phyloP scores from a whole-genome alignment of 2,113 vertebrate genomes.

The Struthio camelus region DNA sequence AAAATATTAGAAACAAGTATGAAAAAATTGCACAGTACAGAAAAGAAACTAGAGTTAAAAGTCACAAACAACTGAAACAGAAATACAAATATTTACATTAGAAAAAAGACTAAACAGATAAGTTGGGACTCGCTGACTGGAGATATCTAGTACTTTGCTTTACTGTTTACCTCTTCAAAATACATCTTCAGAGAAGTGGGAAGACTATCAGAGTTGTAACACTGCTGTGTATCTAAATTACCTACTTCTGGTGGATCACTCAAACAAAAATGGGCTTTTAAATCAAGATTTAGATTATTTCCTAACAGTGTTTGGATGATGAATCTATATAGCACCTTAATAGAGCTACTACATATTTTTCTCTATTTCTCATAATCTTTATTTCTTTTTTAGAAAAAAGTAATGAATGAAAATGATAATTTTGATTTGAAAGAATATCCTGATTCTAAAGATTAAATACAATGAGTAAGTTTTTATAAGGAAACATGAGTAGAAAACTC shows the following conservation, averaged over 20 bases:
- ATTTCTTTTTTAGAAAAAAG: background rate
- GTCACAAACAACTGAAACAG: constrained; percentile 56
- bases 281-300: background rate
- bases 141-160: constrained; percentile 56
- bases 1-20: background rate
- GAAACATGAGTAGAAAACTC: background rate
- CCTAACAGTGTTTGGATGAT: background rate
- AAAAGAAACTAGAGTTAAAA: constrained; percentile 52
- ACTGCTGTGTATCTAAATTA: background rate
- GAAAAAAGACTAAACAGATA: constrained; percentile 78
- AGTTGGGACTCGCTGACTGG: constrained; percentile 69
- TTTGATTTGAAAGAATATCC: background rate
- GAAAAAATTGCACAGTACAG: constrained; percentile 12
- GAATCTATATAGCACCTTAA: background rate
- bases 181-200: constrained; percentile 48
- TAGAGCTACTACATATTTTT: background rate
- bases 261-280: background rate
- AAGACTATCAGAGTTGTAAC: background rate
- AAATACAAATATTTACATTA: constrained; percentile 76
- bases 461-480: background rate
- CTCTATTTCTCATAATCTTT: background rate
- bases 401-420: accelerated
- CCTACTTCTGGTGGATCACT: background rate
- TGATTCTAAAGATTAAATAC: background rate
- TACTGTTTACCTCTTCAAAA: constrained; percentile 65